Base-by-base conservation (phyloP, 2,113 vertebrate genomes). In the Polypterus senegalus region DNA sequence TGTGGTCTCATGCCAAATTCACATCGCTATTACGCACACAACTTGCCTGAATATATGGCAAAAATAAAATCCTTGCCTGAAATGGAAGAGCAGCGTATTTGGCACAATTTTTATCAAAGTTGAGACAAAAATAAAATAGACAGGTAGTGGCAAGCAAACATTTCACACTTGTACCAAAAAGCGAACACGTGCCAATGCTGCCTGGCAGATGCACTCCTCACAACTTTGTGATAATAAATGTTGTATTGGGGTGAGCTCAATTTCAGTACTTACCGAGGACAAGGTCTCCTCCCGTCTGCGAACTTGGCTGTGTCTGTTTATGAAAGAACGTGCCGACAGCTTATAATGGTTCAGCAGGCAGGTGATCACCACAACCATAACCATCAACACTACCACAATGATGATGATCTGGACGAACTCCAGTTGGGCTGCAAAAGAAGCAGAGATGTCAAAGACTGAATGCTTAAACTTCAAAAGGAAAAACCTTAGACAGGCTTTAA, bases 341-440 rank as follows among this genome's bases (percentile, higher is more conserved):
- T 92, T 90, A 85, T 98, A 98, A 85, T 92, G 92, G 81, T 91
- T 98, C 61, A 97, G 84, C 81, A 95, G 81, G 48, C 94, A 98
- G 0, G 94, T 94, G 83, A 98, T 93, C 76, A 95, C 91, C 65
- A 97, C 90, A 74, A 98, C 94, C 91, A 96, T 94, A 69, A 97
- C 93, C 91, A 97, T 93, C 90, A 97, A 93, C 69, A 96, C 93
- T 82, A 94, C 89, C 70, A 94, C 91, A 62, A 98, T 97, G 78
- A 96, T 84, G 77, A 97, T 81, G 80, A 98, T 96, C 90, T 98
- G 92, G 68, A 98, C 91, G 59, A 98, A 95, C 87, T 97, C 94
- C 90, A 98, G 79, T 80, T 97, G 92, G 76, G 92, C 94, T 98
- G 60, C 69, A 8, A 65, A 79, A 69, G 62, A 73, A 4, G 65